phyloP scores from a whole-genome alignment of 2,888 invertebrate genomes.

The Hirtodrosophila alboralis region DNA sequence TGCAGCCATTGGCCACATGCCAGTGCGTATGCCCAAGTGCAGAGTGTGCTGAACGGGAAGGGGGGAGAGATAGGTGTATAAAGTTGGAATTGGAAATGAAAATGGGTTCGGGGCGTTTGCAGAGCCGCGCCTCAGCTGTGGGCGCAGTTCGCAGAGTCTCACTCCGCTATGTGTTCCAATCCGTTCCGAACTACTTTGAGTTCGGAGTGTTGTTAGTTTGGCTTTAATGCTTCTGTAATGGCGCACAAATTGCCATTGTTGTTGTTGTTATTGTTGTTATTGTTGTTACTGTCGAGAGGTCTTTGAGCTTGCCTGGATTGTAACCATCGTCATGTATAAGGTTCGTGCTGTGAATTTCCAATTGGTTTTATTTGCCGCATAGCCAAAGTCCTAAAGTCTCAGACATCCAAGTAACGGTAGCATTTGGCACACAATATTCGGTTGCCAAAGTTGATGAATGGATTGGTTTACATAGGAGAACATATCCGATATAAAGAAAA shows the following conservation, averaged over 20 bases:
- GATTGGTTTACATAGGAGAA: slow-evolving; percentile 13
- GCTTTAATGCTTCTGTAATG: slow-evolving; percentile 73
- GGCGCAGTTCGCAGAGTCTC: slow-evolving; percentile 52
- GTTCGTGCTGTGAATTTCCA: slow-evolving; percentile 67
- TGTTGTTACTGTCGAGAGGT: slow-evolving; percentile 29
- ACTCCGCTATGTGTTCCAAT: neutral
- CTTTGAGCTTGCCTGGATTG: slow-evolving; percentile 55
- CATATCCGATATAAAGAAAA: slow-evolving; percentile 1
- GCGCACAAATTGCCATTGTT: slow-evolving; percentile 70
- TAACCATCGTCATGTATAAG: slow-evolving; percentile 45
- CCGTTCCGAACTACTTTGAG: slow-evolving; percentile 18
- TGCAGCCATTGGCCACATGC: slow-evolving; percentile 61
- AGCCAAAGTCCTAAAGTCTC: slow-evolving; percentile 10
- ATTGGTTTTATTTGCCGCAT: slow-evolving; percentile 40
- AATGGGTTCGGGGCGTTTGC: slow-evolving; percentile 53
- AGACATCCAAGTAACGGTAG: slow-evolving; percentile 26
- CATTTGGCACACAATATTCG: slow-evolving; percentile 47
- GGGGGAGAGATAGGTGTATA: neutral
- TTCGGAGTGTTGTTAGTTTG: slow-evolving; percentile 53
- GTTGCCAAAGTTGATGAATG: slow-evolving; percentile 23
- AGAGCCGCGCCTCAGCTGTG: slow-evolving; percentile 64
- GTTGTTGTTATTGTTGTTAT: slow-evolving; percentile 15
- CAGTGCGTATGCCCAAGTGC: slow-evolving; percentile 58
- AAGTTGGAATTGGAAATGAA: slow-evolving; percentile 43
- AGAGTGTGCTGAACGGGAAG: neutral